Percentiles rank a stretch among this genome's conserved stretches.
These are phyloP conservation scores for Pseudomyrmex pallidus DNA, from an alignment of 1,140 invertebrate species.

Conservation along the genomic window DNA sequence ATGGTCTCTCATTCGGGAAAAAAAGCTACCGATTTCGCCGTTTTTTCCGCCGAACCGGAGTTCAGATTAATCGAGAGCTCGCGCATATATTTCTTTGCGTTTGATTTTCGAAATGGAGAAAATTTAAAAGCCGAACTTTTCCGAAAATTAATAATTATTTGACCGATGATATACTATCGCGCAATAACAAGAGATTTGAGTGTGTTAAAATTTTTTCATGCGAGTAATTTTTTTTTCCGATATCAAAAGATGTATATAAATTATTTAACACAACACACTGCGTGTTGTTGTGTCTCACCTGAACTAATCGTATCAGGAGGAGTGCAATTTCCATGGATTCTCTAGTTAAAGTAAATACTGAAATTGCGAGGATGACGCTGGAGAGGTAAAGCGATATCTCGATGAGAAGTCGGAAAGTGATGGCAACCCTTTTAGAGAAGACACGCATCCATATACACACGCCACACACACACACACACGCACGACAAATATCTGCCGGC, in stretches of 20 bases:
- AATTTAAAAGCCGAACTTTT: neutral
- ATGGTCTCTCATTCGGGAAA: neutral
- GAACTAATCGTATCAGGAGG: too few relatives aligned
- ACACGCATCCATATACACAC: neutral
- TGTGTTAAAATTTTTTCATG: too few relatives aligned
- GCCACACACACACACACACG: neutral
- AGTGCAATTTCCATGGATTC: too few relatives aligned
- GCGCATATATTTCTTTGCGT: conserved; percentile 18
- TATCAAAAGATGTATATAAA: too few relatives aligned
- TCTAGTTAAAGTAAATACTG: too few relatives aligned
- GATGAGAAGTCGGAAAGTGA: conserved; percentile 2
- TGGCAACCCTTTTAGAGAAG: neutral
- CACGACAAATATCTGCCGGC: conserved; percentile 17
- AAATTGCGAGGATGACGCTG: neutral
- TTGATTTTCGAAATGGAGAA: neutral
- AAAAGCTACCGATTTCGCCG: conserved; percentile 25
- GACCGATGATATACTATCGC: neutral
- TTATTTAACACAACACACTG: too few relatives aligned
- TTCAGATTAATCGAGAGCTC: conserved; percentile 33
- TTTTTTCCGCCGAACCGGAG: conserved; percentile 8
- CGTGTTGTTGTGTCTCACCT: too few relatives aligned
- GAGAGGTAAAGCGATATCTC: neutral
- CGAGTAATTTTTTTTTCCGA: too few relatives aligned
- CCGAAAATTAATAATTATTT: conserved; percentile 21
- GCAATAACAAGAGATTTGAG: too few relatives aligned